Evolutionary conservation across 1,140 invertebrate species (phyloP), one percentile per base, ranked within the genome.

Genomic region (Pectinophora gossypiella): DNA sequence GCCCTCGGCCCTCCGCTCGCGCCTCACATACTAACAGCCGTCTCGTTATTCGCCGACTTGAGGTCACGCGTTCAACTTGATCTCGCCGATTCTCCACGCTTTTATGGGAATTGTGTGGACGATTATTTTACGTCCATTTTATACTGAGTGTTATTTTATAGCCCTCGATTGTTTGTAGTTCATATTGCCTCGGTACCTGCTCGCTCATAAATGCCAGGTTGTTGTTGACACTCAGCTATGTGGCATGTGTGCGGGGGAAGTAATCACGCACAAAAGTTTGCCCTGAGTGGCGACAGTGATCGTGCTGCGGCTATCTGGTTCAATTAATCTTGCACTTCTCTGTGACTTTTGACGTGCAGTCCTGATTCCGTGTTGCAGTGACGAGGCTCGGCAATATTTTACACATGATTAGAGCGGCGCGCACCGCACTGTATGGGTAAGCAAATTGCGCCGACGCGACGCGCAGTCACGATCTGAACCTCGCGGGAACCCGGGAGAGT

Each of bases 391-490:
- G 77, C 66, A 81, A 86, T 86, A 86, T 86, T 86, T 86, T 83
- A 84, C 83, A 86, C 83, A 73, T 86, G 81, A 86, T 85, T 86
- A 85, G 81, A 86, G 77, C 69, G 64, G 68, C 60, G 67, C 60
- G 51, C 64, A 60, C 68, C 59, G 61, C 72, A 69, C 71, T 78
- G 77, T 84, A 83, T 82, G 80, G 77, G 72, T 82, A 85, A 83
- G 83, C 83, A 86, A 86, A 86, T 86, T 86, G 83, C 83, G 65
- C 59, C 65, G 74, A 76, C 76, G 73, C 74, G 79, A 80, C 75
- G 67, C 70, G 66, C 55, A 80, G 81, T 86, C 83, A 86, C 83
- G 83, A 86, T 75, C 68, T 83, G 71, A 86, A 86, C 83, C 72
- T 77, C 75, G 67, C 80, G 74, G 76, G 72, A 81, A 78, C 77